Evolutionary conservation across 2,113 vertebrate genomes (phyloP), one percentile per base, ranked within the genome.

Genomic region (Glareola pratincola): DNA sequence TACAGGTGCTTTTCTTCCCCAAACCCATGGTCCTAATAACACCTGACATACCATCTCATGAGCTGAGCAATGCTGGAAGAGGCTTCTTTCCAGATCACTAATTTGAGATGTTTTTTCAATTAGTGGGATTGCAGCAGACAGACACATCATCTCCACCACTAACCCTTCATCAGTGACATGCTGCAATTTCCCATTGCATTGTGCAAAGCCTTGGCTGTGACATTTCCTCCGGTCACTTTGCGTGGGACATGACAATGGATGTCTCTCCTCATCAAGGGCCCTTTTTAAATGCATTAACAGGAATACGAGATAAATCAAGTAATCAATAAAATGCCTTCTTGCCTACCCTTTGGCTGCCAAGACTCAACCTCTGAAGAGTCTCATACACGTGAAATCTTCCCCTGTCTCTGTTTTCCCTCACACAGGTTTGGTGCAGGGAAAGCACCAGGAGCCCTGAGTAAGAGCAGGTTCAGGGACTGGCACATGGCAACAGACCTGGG

Each of bases 211-310:
- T 54, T 27, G 92, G 51, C 89, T 83, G 66, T 60, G 94, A 86
- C 93, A 90, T 43, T 76, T 92, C 57, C 78, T 71, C 29, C 0
- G 2, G 43, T 86, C 66, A 29, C 80, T 92, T 68, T 71, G 50
- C 0, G 1, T 75, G 88, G 88, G 53, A 78, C 43, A 21, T n/a
- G 73, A 48, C 88, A 72, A 53, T 19, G 50, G 92, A 67, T 56
- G 37, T 72, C 82, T 82, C 45, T 77, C 41, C 43, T 88, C 82
- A 82, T 63, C 68, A 87, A 78, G 41, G 82, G 34, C 30, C 73
- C 66, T 95, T 97, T 88, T 68, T 3, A 94, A 96, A 89, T 73
- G 62, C 88, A 92, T 85, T 84, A 85, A 59, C 34, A 86, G 50
- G 79, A 83, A 53, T 6, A 74, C 64, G 59, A 68, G 68, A 86